Percentiles rank a stretch among this genome's conserved stretches.
phyloP scores from a whole-genome alignment of 2,888 invertebrate species.

The Abscondita cerata region DNA sequence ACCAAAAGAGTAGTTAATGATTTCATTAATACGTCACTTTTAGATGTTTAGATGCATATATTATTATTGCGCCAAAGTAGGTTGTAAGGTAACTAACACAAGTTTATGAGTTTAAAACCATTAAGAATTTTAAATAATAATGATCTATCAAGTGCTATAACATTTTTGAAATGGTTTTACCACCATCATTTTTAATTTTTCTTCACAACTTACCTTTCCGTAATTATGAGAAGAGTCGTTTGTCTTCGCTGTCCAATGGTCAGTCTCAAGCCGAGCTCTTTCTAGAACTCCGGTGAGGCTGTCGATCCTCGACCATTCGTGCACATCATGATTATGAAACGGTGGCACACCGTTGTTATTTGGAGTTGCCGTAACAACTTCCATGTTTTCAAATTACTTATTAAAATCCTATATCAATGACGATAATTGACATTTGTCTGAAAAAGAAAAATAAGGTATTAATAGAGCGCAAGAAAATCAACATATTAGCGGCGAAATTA shows the following conservation, averaged over 20 bases:
- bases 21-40: too few relatives aligned
- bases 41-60: too few relatives aligned
- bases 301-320: conserved; percentile 64
- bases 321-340: conserved; percentile 63
- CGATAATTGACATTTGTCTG: conserved; percentile 27
- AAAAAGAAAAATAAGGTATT: neutral
- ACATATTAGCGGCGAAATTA: neutral
- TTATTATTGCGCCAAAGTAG: too few relatives aligned
- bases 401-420: conserved; percentile 11
- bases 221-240: conserved; percentile 61
- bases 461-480: conserved; percentile 4
- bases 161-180: too few relatives aligned
- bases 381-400: conserved; percentile 46
- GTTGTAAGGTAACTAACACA: neutral
- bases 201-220: conserved; percentile 63
- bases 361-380: conserved; percentile 56
- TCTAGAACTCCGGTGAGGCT: conserved; percentile 63
- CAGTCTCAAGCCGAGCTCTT: conserved; percentile 62
- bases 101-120: neutral
- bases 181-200: too few relatives aligned
- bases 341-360: conserved; percentile 54
- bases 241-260: conserved; percentile 62
- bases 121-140: too few relatives aligned
- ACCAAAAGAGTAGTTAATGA: too few relatives aligned
- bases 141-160: too few relatives aligned